A percentile compares a stretch with the other conserved stretches of the same genome.
phyloP scores from a whole-genome alignment of 1,140 invertebrate genomes.

The Telenomus remus region DNA sequence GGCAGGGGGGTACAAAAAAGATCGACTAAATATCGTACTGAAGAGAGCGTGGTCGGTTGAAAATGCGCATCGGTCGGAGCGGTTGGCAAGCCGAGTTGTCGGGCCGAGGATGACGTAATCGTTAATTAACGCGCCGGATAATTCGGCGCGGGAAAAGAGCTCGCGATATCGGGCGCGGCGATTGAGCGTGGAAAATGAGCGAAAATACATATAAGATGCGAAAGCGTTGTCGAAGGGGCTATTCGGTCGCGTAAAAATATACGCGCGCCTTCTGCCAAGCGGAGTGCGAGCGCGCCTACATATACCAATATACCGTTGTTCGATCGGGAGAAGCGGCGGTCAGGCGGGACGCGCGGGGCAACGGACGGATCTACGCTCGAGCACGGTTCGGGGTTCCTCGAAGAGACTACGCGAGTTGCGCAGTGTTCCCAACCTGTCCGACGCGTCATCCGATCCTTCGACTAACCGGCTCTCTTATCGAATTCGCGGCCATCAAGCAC shows the following conservation, averaged over 20 bases:
- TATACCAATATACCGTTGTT: constrained; percentile 50
- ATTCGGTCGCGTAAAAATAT: no score
- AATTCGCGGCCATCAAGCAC: constrained; percentile 52
- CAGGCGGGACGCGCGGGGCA: constrained; percentile 4
- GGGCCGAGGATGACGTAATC: constrained; percentile 30
- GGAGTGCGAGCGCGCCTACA: constrained; percentile 39
- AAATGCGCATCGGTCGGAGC: constrained; percentile 22
- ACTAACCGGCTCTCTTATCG: constrained; percentile 55
- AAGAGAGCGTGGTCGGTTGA: constrained; percentile 18
- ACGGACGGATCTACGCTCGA: constrained; percentile 50
- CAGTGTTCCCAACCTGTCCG: constrained; percentile 55
- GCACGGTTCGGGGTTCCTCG: constrained; percentile 51
- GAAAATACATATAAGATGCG: constrained; percentile 27
- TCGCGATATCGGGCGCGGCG: not conserved
- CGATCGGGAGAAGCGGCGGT: constrained; percentile 42
- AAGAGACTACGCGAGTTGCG: constrained; percentile 48
- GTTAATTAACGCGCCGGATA: constrained; percentile 37
- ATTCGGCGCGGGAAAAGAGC: constrained; percentile 19
- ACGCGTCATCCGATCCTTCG: constrained; percentile 53
- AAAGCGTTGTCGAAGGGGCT: not conserved
- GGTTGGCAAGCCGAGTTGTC: not conserved
- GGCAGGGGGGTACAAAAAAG: constrained; percentile 4
- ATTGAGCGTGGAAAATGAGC: constrained; percentile 21
- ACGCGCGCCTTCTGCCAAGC: constrained; percentile 32
- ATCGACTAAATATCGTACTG: constrained; percentile 9